Base-by-base conservation (phyloP, 2,888 invertebrate genomes). In the Brassicogethes aeneus region DNA sequence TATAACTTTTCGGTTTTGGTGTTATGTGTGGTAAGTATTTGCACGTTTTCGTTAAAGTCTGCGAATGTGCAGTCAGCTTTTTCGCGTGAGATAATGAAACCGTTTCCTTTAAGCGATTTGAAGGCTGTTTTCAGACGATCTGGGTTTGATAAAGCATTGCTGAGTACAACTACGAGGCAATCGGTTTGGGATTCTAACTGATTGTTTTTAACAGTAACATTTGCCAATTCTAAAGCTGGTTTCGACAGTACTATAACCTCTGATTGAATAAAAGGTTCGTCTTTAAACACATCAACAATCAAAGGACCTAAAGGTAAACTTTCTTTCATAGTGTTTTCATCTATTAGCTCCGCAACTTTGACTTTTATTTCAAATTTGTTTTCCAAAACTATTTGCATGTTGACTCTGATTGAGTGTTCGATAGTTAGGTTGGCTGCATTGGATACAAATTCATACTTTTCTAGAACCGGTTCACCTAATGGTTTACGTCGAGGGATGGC, bases 371-470 rank as follows among this genome's bases (percentile, higher is more conserved):
- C 37, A 10, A 43, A 35, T 7, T 43, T 15, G 58, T 89, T 90
- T 63, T 91, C 91, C 0, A 85, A 60, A 0, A 80, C 75, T 0
- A 87, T 59, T 62, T 90, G 90, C 3, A 85, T 69, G 56, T 78
- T 70, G 1, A 75, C 65, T 15, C 82, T 70, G 0, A 80, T 65
- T 1, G 79, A 71, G 39, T 59, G 39, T 3, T 52, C 43, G 1
- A 57, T 12, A 7, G 50, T 29, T 8, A 65, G 40, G n/a, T 43
- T 30, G 1, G 52, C 43, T 31, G 52, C 46, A 63, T 85, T 79
- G 0, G 88, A 76, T 5, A 87, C 60, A 57, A 90, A 90, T 44
- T 73, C 70, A 59, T 83, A 83, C 60, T 77, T 78, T 63, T 91
- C 90, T 14, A 90, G 65, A 0, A 86, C 79, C 2, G 90, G 88